phyloP scores from a whole-genome alignment of 2,888 invertebrate species.

The Catotricha subobsoleta region DNA sequence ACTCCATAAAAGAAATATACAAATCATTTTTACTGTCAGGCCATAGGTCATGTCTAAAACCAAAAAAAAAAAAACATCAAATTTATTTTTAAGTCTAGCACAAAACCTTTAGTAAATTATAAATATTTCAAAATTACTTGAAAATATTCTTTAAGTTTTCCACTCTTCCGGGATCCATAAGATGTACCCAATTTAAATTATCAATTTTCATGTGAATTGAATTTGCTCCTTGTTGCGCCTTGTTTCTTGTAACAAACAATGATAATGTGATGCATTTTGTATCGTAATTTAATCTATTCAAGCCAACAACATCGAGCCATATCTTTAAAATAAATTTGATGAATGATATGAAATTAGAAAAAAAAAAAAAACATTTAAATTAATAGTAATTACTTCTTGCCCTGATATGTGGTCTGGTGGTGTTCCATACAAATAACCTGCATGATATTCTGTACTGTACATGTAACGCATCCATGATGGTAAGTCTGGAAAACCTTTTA shows the following conservation, averaged over 20 bases:
- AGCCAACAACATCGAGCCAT: constrained; percentile 54
- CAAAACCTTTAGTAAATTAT: background rate
- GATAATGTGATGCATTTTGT: constrained; percentile 44
- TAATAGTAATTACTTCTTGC: constrained; percentile 23
- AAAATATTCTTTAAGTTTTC: constrained; percentile 60
- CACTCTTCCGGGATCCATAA: constrained; percentile 57
- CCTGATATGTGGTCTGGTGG: constrained; percentile 44
- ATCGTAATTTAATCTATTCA: constrained; percentile 61
- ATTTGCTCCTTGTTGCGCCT: constrained; percentile 47
- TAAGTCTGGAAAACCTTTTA: constrained; percentile 62
- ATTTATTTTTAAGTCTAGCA: too few relatives aligned
- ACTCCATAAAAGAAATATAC: constrained; percentile 67
- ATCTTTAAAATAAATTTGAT: constrained; percentile 17
- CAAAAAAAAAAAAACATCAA: background rate
- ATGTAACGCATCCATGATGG: constrained; percentile 74
- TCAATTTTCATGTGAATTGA: constrained; percentile 77
- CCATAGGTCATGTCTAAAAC: constrained; percentile 60
- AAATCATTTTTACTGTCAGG: constrained; percentile 52
- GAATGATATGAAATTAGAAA: constrained; percentile 2
- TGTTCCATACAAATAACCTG: constrained; percentile 71
- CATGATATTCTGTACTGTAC: constrained; percentile 57
- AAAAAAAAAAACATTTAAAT: constrained; percentile 4
- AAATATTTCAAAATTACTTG: constrained; percentile 19
- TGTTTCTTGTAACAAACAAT: constrained; percentile 45
- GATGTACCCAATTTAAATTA: constrained; percentile 74